These are phyloP conservation scores for Phyllotreta striolata DNA, from an alignment of 2,888 invertebrate species.

Conservation along the genomic window DNA sequence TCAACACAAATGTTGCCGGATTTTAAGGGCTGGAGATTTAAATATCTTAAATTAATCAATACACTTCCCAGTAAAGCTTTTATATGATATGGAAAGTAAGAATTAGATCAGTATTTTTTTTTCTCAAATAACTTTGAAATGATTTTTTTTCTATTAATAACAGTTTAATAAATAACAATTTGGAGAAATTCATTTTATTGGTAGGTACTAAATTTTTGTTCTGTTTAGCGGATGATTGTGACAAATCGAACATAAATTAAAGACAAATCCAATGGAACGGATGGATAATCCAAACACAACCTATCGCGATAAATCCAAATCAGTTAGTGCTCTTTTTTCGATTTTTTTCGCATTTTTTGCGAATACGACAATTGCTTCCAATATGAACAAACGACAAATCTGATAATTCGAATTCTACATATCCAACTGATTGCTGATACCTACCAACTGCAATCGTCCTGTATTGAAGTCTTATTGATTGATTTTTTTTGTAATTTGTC, in stretches of 20 bases:
- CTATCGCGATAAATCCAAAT: slow-evolving; percentile 7
- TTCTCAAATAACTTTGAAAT: slow-evolving; percentile 1
- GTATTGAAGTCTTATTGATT: slow-evolving; percentile 30
- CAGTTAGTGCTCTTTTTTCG: slow-evolving; percentile 20
- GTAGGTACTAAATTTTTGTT: too few relatives aligned
- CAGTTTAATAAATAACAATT: too few relatives aligned
- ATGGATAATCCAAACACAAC: slow-evolving; percentile 2
- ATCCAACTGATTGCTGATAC: slow-evolving; percentile 30
- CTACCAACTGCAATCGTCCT: slow-evolving; percentile 30
- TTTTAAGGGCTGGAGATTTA: slow-evolving; percentile 21
- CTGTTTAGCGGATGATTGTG: too few relatives aligned
- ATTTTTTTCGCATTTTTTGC: slow-evolving; percentile 16
- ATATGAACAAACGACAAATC: slow-evolving; percentile 30
- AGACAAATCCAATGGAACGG: slow-evolving; percentile 3
- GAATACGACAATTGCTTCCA: slow-evolving; percentile 24
- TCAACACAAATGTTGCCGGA: slow-evolving; percentile 52
- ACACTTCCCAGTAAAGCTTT: not conserved
- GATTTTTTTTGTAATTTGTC: slow-evolving; percentile 30
- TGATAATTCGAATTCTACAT: slow-evolving; percentile 31
- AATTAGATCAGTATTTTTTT: not conserved
- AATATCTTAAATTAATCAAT: slow-evolving; percentile 26
- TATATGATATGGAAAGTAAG: not conserved
- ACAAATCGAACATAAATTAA: slow-evolving; percentile 15
- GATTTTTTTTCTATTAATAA: not conserved
- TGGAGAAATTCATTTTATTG: too few relatives aligned